These are phyloP conservation scores for Tachycineta bicolor DNA, from an alignment of 2,113 vertebrate genomes.

Conservation along the genomic window DNA sequence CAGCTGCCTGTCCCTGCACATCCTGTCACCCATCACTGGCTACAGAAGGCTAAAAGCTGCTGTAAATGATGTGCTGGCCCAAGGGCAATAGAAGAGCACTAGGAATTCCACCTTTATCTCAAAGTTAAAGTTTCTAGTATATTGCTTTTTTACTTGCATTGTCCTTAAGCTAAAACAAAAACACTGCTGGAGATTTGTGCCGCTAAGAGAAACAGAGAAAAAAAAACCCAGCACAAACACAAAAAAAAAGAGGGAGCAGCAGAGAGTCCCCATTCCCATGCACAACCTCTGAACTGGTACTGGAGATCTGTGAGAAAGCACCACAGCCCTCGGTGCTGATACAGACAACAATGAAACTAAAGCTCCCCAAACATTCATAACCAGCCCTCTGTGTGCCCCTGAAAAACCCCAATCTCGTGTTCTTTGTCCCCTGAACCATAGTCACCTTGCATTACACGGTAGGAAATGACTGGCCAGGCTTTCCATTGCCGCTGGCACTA, in stretches of 20 bases:
- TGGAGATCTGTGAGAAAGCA: neutral
- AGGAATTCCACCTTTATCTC: neutral
- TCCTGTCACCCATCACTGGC: neutral
- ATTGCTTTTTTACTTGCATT: neutral
- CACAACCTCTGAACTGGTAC: neutral
- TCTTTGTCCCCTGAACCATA: conserved; percentile 36
- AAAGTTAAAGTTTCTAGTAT: neutral
- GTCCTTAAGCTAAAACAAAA: neutral
- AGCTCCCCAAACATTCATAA: neutral
- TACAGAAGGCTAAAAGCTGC: neutral
- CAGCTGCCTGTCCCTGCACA: neutral
- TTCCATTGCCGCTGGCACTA: neutral
- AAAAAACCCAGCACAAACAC: neutral
- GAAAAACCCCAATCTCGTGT: neutral
- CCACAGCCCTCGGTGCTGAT: neutral
- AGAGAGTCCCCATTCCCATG: neutral
- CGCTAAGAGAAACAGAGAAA: neutral
- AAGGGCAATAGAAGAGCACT: neutral
- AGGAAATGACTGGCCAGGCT: conserved; percentile 25
- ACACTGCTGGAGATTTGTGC: neutral
- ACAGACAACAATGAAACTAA: neutral
- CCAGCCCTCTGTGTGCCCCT: neutral
- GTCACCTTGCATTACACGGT: conserved; percentile 59
- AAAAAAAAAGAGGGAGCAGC: neutral
- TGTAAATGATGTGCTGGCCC: neutral